Base-by-base conservation (phyloP, 1,140 invertebrate genomes). In the Patella vulgata region DNA sequence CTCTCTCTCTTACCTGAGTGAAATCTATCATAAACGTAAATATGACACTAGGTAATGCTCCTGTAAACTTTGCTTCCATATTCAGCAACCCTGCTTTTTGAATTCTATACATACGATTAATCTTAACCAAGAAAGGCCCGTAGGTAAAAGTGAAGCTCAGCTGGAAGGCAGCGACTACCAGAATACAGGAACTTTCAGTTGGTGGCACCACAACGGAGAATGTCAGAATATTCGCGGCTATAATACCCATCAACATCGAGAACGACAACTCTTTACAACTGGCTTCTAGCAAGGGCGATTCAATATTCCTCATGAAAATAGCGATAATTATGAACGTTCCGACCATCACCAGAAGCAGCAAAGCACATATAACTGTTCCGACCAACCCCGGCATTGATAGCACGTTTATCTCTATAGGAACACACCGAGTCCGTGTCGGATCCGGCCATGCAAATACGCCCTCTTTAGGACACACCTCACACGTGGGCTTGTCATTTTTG, bases 21-120 rank as follows among this genome's bases (percentile, higher is more conserved):
- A 36, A 5, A 5, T 36, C 6, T 8, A 36, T 14, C 33, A 36
- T 8, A 8, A 36, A 36, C 33, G 14, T 5, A 5, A 36, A 36
- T 8, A 36, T 14, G 14, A 36, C 5, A 5, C 5, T 36, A 8
- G 33, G 33, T 36, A 36, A 5, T 8, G 14, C 33, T 36, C 33
- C 14, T 8, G 6, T 14, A 36, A 14, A 36, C 14, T 36, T 14
- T 36, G 33, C 6, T n/a, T 36, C 33, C 33, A 36, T 14, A 8
- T 14, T 36, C 6, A 36, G 6, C 33, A 36, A 54, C 40, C 93
- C 91, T 1, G 92, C 92, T 67, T 92, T 91, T 84, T 97, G 97
- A 70, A 97, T 96, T 31, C 95, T 85, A 3, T 93, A 89, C 63
- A 97, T 97, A 21, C 75, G 87, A 85, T 96, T 97, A 6, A 94